phyloP scores from a whole-genome alignment of 1,140 invertebrate genomes.

The Thaumetopoea pityocampa region DNA sequence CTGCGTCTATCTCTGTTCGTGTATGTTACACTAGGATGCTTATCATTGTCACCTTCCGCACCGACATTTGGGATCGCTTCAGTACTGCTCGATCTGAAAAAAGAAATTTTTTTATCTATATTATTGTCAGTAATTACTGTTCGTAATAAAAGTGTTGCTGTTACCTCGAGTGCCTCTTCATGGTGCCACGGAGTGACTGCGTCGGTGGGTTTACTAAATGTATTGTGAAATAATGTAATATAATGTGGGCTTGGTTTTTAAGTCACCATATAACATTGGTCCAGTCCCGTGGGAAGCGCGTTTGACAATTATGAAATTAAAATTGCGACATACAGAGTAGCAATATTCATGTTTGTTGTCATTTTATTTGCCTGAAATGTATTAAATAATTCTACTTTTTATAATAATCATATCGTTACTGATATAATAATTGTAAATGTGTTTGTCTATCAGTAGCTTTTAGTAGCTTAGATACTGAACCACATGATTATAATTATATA shows the following conservation, averaged over 20 bases:
- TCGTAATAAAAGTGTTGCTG: not conserved
- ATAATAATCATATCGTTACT: too few species aligned
- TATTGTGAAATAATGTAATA: too few species aligned
- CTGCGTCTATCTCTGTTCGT: constrained; percentile 28
- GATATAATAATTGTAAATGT: too few species aligned
- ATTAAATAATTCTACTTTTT: too few species aligned
- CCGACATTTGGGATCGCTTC: constrained; percentile 24
- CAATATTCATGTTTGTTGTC: constrained; percentile 4
- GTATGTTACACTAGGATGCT: not conserved
- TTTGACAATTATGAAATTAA: constrained; percentile 51
- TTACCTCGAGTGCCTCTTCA: constrained; percentile 48
- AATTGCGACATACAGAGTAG: constrained; percentile 14
- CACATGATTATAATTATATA: too few species aligned
- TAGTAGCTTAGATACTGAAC: too few species aligned
- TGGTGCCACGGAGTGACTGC: constrained; percentile 28
- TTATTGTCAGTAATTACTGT: constrained; percentile 3
- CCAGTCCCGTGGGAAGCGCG: constrained; percentile 30
- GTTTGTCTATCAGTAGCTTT: too few species aligned
- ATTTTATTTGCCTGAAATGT: too few species aligned
- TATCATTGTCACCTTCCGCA: constrained; percentile 7
- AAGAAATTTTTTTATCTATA: constrained; percentile 1
- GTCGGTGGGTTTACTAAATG: constrained; percentile 3
- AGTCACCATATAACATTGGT: constrained; percentile 27
- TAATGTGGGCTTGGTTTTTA: constrained; percentile 31
- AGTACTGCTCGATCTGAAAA: constrained; percentile 31